Percentiles rank a stretch among this genome's conserved stretches.
These are phyloP conservation scores for Acholoe squamosa DNA, from an alignment of 2,888 invertebrate species.

Conservation along the genomic window DNA sequence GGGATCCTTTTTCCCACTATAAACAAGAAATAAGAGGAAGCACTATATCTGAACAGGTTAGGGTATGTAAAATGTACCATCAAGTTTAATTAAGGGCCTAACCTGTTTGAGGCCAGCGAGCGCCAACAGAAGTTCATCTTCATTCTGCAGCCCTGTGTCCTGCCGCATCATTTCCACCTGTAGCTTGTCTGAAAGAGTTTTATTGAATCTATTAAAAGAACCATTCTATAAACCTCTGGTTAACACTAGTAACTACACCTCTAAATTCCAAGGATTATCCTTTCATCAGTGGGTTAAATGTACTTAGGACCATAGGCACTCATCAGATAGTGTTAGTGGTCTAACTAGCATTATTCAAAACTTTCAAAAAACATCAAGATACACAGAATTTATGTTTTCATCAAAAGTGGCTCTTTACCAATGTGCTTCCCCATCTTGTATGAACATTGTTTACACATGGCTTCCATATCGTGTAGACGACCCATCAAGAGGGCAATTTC, in stretches of 20 bases:
- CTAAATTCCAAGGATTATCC: no score
- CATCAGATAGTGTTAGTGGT: no score
- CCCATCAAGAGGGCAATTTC: constrained; percentile 80
- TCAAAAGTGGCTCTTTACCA: constrained; percentile 70
- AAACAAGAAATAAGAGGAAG: no score
- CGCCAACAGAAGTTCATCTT: constrained; percentile 82
- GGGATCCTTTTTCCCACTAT: no score
- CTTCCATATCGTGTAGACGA: constrained; percentile 81
- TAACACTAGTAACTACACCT: no score
- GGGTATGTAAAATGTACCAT: background rate
- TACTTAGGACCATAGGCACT: no score
- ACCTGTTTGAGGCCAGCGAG: constrained; percentile 83
- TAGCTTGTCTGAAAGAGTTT: constrained; percentile 76
- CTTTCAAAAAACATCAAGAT: no score
- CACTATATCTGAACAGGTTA: background rate
- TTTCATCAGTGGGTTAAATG: no score
- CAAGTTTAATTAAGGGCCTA: background rate
- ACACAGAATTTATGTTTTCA: no score
- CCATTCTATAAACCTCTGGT: no score
- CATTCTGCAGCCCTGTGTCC: constrained; percentile 74
- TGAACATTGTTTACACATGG: constrained; percentile 80
- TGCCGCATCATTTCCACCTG: constrained; percentile 80
- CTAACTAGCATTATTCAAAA: no score
- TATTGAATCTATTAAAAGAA: no score
- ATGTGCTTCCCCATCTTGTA: constrained; percentile 81